Evolutionary conservation across 2,113 vertebrate species (phyloP).

Genomic region (Bambusicola thoracicus): DNA sequence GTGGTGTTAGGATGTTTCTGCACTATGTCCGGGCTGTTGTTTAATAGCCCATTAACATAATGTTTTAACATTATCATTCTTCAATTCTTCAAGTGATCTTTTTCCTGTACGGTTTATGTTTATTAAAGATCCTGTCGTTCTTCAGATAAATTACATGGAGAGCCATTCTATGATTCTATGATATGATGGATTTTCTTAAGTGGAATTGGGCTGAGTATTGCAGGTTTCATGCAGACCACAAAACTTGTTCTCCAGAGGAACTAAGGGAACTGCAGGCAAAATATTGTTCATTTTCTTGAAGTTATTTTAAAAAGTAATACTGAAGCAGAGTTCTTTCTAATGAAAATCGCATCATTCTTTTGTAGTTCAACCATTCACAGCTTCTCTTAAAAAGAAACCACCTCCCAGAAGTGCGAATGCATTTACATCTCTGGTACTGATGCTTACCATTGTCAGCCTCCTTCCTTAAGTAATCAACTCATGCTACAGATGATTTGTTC

Average conservation of each 20-base stretch:
- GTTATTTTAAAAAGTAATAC: background rate
- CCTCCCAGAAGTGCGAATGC: fast-evolving
- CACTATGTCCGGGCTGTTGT: fast-evolving
- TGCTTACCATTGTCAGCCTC: background rate
- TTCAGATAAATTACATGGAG: background rate
- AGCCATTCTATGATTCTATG: too few relatives aligned
- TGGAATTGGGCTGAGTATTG: background rate
- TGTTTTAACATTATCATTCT: background rate
- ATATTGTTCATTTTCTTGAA: background rate
- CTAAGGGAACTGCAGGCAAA: background rate
- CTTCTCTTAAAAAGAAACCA: background rate
- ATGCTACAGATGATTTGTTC: background rate
- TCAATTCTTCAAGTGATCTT: background rate
- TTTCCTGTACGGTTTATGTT: background rate
- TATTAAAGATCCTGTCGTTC: background rate
- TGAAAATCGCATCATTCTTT: background rate
- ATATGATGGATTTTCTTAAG: background rate
- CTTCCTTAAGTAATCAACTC: background rate
- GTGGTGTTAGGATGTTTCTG: background rate
- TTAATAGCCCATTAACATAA: background rate
- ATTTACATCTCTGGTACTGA: background rate
- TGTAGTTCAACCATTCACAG: background rate
- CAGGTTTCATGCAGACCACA: background rate
- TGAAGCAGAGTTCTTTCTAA: background rate
- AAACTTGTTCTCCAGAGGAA: background rate